Base-by-base conservation (phyloP, 2,888 invertebrate species). In the Sepiola atlantica region DNA sequence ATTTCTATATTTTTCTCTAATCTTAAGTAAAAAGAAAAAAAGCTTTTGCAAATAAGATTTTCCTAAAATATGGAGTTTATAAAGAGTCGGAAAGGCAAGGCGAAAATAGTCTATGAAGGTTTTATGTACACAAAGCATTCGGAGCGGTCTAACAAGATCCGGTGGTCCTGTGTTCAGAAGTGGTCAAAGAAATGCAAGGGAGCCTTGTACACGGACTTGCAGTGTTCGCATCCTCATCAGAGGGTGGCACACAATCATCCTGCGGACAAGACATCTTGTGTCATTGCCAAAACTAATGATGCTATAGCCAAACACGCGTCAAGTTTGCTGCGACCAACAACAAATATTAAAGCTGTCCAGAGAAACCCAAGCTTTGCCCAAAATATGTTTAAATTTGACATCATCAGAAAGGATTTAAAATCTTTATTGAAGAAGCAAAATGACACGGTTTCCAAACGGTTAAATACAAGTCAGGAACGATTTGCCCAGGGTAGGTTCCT, bases 51-150 rank as follows among this genome's bases (percentile, higher is more conserved):
- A 77, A 14, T 77, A 32, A 32, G 14, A 32, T 77, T 77, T 77
- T 61, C 61, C n/a, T 32, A 16, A n/a, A 77, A 77, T n/a, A 77
- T 77, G 77, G 77, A 77, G 77, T 77, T 77, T 14, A 77, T 77
- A n/a, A 77, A n/a, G 16, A 77, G 77, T n/a, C n/a, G 77, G n/a
- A 77, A 77, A 77, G 77, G 77, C n/a, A 77, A 77, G 77, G n/a
- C 77, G n/a, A 77, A 77, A 77, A 77, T 77, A n/a, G 77, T 77
- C 77, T 77, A 77, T 77, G 77, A 77, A 32, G 77, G 77, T 77
- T 77, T 77, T 77, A 77, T 77, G 77, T 77, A 77, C n/a, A 77
- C 77, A 21, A 77, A 77, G n/a, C 77, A 77, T 77, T 77, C 77
- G 14, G n/a, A 77, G 77, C n/a, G 77, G 32, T 77, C n/a, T 3